A percentile compares a stretch with the other conserved stretches of the same genome.
These are phyloP conservation scores for Platycheirus albimanus DNA, from an alignment of 2,888 invertebrate genomes.

Conservation along the genomic window DNA sequence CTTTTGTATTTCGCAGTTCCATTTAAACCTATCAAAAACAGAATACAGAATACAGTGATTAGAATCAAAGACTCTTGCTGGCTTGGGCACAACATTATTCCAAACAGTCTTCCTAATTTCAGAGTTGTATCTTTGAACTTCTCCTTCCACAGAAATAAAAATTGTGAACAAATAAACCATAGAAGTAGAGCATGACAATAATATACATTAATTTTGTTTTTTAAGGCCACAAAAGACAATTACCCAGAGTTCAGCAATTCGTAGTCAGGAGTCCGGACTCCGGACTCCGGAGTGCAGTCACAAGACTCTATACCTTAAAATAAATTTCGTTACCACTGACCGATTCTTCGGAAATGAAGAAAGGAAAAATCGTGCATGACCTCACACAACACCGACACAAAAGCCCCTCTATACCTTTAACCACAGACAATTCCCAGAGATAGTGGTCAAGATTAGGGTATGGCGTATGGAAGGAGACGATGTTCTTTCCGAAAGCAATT, in stretches of 20 bases:
- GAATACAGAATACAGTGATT: too few species aligned
- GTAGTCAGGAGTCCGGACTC: too few species aligned
- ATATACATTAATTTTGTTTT: conserved; percentile 4
- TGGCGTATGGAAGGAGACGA: conserved; percentile 15
- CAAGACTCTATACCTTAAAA: conserved; percentile 38
- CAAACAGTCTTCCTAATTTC: too few species aligned
- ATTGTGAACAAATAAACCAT: background rate
- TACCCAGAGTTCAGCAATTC: conserved; percentile 35
- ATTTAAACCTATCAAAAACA: too few species aligned
- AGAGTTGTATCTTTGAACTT: too few species aligned
- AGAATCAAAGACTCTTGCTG: too few species aligned
- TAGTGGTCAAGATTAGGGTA: background rate
- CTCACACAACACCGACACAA: conserved; percentile 7
- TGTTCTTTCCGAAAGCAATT: conserved; percentile 22
- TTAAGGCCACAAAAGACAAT: conserved; percentile 29
- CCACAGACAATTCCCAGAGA: background rate
- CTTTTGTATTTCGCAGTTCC: too few species aligned
- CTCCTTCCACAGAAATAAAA: background rate
- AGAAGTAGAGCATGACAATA: conserved; percentile 65
- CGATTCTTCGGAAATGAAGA: conserved; percentile 35
- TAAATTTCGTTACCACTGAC: conserved; percentile 44
- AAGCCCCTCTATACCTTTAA: background rate
- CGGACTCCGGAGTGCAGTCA: too few species aligned
- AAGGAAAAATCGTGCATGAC: conserved; percentile 47
- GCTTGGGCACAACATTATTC: too few species aligned